Evolutionary conservation across 2,888 invertebrate species (phyloP).

Genomic region (Pterostichus niger): DNA sequence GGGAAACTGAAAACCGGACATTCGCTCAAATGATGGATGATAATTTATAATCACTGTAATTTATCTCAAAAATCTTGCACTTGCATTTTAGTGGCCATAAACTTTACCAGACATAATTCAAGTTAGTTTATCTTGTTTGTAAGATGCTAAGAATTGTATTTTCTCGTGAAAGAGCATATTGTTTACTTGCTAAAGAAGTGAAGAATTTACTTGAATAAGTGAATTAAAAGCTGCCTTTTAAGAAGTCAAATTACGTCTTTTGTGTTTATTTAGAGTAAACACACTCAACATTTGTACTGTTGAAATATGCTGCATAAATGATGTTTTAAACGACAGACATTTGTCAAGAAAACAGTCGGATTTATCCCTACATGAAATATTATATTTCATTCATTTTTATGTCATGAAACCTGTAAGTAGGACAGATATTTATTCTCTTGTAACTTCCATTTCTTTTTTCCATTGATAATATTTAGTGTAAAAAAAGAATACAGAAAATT

Average conservation of each 20-base stretch:
- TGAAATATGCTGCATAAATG: not conserved
- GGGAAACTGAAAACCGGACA: not conserved
- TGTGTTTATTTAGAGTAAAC: conserved; percentile 15
- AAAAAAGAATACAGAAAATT: too few relatives aligned
- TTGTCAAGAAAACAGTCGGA: conserved; percentile 13
- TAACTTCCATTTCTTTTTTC: too few relatives aligned
- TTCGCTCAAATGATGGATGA: not conserved
- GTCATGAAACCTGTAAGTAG: conserved; percentile 5
- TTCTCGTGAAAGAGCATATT: too few relatives aligned
- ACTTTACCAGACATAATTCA: too few relatives aligned
- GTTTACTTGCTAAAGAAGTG: not conserved
- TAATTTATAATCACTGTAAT: conserved; percentile 2
- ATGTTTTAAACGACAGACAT: conserved; percentile 22
- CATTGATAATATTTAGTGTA: too few relatives aligned
- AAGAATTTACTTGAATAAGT: not conserved
- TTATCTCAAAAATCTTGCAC: too few relatives aligned
- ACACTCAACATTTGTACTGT: not conserved
- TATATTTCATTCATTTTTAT: conserved; percentile 18
- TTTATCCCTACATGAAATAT: not conserved
- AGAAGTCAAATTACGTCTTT: conserved; percentile 12
- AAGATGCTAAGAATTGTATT: too few relatives aligned
- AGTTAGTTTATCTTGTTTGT: too few relatives aligned
- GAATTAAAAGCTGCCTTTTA: conserved; percentile 19
- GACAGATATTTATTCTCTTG: conserved; percentile 23
- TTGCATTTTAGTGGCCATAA: too few relatives aligned